These are phyloP conservation scores for Aphrocallistes beatrix DNA, from an alignment of 37 sponge, comb jelly and placozoan genomes.

Conservation along the genomic window DNA sequence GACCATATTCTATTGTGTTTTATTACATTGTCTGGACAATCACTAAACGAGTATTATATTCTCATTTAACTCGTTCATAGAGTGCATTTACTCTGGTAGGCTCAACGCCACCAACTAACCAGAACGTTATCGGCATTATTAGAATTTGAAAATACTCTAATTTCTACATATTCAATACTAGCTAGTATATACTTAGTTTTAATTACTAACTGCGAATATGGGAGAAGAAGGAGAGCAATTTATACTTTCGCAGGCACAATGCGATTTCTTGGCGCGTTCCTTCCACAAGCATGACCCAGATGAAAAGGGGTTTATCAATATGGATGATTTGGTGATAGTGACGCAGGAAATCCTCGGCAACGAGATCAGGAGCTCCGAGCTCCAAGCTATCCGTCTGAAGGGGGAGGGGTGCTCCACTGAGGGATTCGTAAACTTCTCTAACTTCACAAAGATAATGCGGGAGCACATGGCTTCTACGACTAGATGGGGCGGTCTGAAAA, in stretches of 20 bases:
- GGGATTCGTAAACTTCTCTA: slow-evolving; percentile 36
- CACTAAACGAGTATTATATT: too few species aligned
- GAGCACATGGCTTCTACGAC: slow-evolving; percentile 78
- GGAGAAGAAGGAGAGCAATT: neutral
- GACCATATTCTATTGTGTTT: too few species aligned
- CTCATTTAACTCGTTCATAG: too few species aligned
- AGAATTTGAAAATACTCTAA: too few species aligned
- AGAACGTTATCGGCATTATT: too few species aligned
- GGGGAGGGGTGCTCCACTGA: slow-evolving; percentile 4
- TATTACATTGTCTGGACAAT: too few species aligned
- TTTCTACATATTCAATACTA: too few species aligned
- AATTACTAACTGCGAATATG: too few species aligned
- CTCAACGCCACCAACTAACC: too few species aligned
- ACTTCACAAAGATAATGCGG: slow-evolving; percentile 74
- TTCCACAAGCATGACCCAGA: neutral
- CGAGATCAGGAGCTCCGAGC: slow-evolving; percentile 1
- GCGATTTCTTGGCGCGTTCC: neutral
- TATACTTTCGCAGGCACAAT: neutral
- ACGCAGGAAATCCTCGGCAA: neutral
- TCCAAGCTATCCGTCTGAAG: neutral
- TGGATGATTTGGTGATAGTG: neutral
- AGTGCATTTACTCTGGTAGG: too few species aligned
- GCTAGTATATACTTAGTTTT: too few species aligned
- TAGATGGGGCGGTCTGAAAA: slow-evolving; percentile 78
- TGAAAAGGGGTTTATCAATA: neutral